Percentiles rank a stretch among this genome's conserved stretches.
Evolutionary conservation across 1,140 invertebrate genomes (phyloP).

Genomic region (Euura lappo): DNA sequence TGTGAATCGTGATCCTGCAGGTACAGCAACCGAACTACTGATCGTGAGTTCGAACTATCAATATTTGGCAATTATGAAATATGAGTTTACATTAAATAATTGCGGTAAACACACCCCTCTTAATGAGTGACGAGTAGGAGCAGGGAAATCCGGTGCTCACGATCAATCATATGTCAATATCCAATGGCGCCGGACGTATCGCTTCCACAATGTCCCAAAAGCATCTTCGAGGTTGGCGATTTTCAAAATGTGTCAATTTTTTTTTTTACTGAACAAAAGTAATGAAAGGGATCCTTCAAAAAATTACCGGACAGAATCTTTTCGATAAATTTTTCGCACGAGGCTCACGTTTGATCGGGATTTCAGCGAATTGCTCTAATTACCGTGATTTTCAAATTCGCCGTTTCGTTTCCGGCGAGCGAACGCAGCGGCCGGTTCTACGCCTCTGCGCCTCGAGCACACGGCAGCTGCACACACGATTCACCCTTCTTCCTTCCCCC

Average conservation of each 20-base stretch:
- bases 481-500: not conserved
- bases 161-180: not conserved
- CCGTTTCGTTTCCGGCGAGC: not conserved
- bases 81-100: slow-evolving; percentile 60
- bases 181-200: not conserved
- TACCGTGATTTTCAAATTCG: not conserved
- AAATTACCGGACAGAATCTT: not conserved
- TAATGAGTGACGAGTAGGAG: not conserved
- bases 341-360: not conserved
- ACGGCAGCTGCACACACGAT: not conserved
- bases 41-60: slow-evolving; percentile 40
- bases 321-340: not conserved
- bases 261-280: not conserved
- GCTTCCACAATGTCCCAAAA: not conserved
- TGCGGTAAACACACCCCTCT: slow-evolving; percentile 50
- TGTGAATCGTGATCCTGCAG: too few species aligned
- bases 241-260: too few species aligned
- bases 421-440: too few species aligned
- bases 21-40: too few species aligned
- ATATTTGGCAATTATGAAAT: slow-evolving; percentile 58
- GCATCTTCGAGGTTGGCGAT: too few species aligned
- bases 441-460: not conserved
- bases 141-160: not conserved
- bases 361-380: not conserved
- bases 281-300: not conserved